These are phyloP conservation scores for Nomada ruficornis DNA, from an alignment of 2,888 invertebrate genomes.

Conservation along the genomic window DNA sequence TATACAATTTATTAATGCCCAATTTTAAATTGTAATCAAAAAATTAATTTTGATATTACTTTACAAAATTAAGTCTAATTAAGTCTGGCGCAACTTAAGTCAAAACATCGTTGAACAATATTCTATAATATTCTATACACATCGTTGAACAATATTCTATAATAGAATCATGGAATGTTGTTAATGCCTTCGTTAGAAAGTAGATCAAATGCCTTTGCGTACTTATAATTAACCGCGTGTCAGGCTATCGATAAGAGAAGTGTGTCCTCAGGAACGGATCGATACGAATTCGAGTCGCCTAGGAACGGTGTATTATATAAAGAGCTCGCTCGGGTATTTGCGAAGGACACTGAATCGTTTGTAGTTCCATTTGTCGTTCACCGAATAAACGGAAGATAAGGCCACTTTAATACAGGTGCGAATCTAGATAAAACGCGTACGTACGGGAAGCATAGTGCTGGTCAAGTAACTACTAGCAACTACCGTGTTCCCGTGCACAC, in stretches of 20 bases:
- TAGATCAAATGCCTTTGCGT: too few relatives aligned
- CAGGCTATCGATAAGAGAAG: constrained; percentile 6
- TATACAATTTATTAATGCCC: too few relatives aligned
- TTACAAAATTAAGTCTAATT: too few relatives aligned
- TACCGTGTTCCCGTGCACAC: neutral
- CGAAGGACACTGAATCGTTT: constrained; percentile 43
- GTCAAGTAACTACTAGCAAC: constrained; percentile 22
- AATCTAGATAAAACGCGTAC: constrained; percentile 19
- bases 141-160: too few relatives aligned
- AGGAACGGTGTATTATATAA: constrained; percentile 23
- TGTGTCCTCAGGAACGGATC: constrained; percentile 24
- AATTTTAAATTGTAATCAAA: too few relatives aligned
- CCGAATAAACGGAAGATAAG: constrained; percentile 29
- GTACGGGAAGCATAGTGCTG: constrained; percentile 26
- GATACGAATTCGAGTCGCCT: constrained; percentile 19
- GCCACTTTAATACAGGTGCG: constrained; percentile 7
- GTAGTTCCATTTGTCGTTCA: constrained; percentile 55
- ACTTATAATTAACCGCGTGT: constrained; percentile 5
- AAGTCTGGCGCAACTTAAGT: too few relatives aligned
- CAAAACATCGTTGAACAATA: too few relatives aligned
- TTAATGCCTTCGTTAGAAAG: too few relatives aligned
- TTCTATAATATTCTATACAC: too few relatives aligned
- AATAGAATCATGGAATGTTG: too few relatives aligned
- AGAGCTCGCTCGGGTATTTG: constrained; percentile 33
- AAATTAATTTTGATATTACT: too few relatives aligned